These are phyloP conservation scores for Drosophila setosimentum DNA, from an alignment of 2,888 invertebrate genomes.

Conservation along the genomic window DNA sequence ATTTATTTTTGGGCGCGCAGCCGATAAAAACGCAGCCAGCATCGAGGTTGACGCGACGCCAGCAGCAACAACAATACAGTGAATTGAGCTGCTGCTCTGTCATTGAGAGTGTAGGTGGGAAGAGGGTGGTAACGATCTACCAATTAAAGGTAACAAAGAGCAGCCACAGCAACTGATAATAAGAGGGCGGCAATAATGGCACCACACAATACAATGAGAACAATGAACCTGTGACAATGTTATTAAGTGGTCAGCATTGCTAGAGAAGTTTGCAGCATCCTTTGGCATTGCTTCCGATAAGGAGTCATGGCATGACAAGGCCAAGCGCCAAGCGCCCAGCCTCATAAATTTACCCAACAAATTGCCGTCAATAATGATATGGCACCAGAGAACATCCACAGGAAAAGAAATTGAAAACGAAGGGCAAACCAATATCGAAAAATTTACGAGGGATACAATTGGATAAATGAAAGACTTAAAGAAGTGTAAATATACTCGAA, in stretches of 20 bases:
- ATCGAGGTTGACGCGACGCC: conserved; percentile 11
- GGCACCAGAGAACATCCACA: conserved; percentile 20
- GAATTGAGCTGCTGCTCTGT: background rate
- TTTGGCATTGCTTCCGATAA: conserved; percentile 33
- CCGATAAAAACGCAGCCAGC: conserved; percentile 57
- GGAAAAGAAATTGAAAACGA: conserved; percentile 59
- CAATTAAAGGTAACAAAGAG: conserved; percentile 79
- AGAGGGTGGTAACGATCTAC: conserved; percentile 45
- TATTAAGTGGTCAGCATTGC: conserved; percentile 70
- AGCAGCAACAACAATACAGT: conserved; percentile 45
- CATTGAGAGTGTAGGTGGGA: background rate
- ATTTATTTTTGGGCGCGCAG: conserved; percentile 65
- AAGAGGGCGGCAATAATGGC: conserved; percentile 51
- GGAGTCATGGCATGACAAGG: conserved; percentile 22
- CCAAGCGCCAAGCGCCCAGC: conserved; percentile 39
- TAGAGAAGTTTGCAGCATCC: conserved; percentile 32
- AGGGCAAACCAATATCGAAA: conserved; percentile 24
- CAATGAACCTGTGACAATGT: conserved; percentile 76
- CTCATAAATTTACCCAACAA: conserved; percentile 80
- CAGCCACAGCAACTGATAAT: conserved; percentile 53
- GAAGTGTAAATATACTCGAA: background rate
- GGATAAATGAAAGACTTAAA: conserved; percentile 17
- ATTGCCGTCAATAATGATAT: conserved; percentile 81
- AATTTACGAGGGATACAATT: conserved; percentile 34
- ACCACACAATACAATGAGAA: conserved; percentile 60